A percentile compares a stretch with the other conserved stretches of the same genome.
Conservation (phyloP, 2,113 vertebrate genomes). For the Datnioides undecimradiatus region DNA sequence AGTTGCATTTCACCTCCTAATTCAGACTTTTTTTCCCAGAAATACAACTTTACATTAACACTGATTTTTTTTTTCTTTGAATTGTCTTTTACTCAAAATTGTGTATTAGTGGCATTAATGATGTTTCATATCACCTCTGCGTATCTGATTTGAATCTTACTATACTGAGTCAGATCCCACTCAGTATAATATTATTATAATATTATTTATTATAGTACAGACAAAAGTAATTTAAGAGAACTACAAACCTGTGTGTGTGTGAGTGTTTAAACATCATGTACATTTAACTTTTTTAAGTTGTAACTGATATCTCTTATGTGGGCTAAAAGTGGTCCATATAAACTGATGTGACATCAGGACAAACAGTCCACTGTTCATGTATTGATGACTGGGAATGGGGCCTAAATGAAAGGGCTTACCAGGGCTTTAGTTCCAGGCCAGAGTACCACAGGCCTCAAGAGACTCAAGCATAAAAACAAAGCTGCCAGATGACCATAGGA, state of each 20-base stretch:
- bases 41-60: too few species aligned
- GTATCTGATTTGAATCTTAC: background rate
- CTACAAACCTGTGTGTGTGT: background rate
- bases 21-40: too few species aligned
- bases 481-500: too few species aligned
- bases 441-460: too few species aligned
- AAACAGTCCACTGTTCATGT: background rate
- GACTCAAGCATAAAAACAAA: too few species aligned
- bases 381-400: background rate
- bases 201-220: background rate
- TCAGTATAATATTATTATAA: background rate
- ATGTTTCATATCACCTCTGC: too few species aligned
- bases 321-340: background rate
- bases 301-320: background rate
- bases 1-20: too few species aligned
- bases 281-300: background rate
- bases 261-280: background rate
- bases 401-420: too few species aligned
- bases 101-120: background rate
- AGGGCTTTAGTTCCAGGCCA: too few species aligned
- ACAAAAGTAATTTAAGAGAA: background rate
- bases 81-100: background rate
- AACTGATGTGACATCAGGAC: background rate
- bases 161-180: too few species aligned
- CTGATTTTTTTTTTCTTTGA: too few species aligned